Evolutionary conservation across 2,113 vertebrate genomes (phyloP).

Genomic region (Theropithecus gelada): DNA sequence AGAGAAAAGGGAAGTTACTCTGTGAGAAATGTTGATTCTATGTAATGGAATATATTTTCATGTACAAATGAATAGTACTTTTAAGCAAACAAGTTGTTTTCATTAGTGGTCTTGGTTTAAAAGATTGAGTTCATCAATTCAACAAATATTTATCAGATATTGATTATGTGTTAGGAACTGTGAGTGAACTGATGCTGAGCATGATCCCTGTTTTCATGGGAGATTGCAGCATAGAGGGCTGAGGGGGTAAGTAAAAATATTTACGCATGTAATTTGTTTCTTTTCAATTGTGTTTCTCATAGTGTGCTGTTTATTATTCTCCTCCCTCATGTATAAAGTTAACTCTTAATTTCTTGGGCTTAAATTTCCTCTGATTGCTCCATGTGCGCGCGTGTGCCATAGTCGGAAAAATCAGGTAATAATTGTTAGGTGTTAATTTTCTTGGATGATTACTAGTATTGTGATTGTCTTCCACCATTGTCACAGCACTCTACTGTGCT

Average conservation of each 20-base stretch:
- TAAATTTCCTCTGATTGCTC: not conserved
- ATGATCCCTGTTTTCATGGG: constrained; percentile 7
- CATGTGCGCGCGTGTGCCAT: not conserved
- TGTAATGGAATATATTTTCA: constrained; percentile 30
- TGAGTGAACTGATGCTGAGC: not conserved
- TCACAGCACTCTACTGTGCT: not conserved
- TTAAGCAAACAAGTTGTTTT: not conserved
- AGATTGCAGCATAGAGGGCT: not conserved
- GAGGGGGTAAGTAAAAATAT: not conserved
- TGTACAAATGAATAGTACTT: not conserved
- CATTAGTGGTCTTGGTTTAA: constrained; percentile 11
- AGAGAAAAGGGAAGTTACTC: constrained; percentile 10
- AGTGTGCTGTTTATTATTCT: not conserved
- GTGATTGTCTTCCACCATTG: not conserved
- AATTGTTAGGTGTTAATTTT: constrained; percentile 29
- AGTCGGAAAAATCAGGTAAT: constrained; percentile 23
- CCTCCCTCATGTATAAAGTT: not conserved
- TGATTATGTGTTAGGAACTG: not conserved
- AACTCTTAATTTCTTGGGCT: constrained; percentile 6
- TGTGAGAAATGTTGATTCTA: not conserved
- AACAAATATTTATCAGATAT: constrained; percentile 14
- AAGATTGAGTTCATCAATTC: constrained; percentile 3
- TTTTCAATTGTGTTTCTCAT: constrained; percentile 4
- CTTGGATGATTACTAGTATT: not conserved
- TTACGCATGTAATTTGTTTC: not conserved